Conservation (phyloP, 2,113 vertebrate species). For the Eleginops maclovinus region DNA sequence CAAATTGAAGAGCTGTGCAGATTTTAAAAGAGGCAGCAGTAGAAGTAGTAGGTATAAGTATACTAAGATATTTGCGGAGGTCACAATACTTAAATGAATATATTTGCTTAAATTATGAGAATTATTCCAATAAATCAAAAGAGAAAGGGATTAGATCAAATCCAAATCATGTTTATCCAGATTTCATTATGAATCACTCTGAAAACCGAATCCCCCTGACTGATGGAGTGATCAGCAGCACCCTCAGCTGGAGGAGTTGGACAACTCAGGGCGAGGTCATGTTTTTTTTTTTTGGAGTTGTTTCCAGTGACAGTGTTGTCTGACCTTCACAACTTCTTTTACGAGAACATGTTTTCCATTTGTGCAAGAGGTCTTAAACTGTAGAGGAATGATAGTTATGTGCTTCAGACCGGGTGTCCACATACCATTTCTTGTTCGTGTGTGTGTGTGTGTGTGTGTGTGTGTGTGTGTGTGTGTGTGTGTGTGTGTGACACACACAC, state of each 20-base stretch:
- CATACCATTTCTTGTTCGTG: conserved; percentile 2
- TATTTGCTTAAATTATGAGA: too few relatives aligned
- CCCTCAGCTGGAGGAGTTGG: not conserved
- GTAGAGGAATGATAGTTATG: conserved; percentile 41
- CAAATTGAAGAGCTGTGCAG: too few relatives aligned
- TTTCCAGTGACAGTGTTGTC: conserved; percentile 5
- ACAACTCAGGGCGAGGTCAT: not conserved
- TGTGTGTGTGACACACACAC: not conserved
- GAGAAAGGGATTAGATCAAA: too few relatives aligned
- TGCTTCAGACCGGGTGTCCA: not conserved
- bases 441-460: not conserved
- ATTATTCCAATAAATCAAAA: too few relatives aligned
- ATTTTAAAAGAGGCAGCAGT: too few relatives aligned
- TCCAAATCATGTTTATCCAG: too few relatives aligned
- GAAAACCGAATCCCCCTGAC: too few relatives aligned
- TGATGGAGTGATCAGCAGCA: not conserved
- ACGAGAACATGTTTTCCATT: conserved; percentile 22
- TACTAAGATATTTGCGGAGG: too few relatives aligned
- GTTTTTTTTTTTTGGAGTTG: too few relatives aligned
- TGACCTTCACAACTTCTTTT: conserved; percentile 33
- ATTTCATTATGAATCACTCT: too few relatives aligned
- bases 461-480: not conserved
- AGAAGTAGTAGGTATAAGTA: too few relatives aligned
- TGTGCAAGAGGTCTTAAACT: conserved; percentile 36
- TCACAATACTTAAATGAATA: too few relatives aligned